phyloP scores from a whole-genome alignment of 1,140 invertebrate genomes.

The Phenacoccus solenopsis region DNA sequence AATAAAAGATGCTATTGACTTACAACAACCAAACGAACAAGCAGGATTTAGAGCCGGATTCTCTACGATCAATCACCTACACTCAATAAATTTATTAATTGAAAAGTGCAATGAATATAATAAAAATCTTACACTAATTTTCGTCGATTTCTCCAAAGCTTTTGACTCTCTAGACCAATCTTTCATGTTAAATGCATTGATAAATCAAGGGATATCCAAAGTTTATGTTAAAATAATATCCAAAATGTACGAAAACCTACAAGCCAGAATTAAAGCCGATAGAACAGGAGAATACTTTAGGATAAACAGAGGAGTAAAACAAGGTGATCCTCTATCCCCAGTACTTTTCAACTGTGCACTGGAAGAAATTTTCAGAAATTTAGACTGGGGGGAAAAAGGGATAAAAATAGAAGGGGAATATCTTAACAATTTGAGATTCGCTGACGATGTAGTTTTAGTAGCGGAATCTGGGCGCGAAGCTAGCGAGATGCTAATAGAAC shows the following conservation, averaged over 20 bases:
- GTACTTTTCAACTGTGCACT: constrained; percentile 25
- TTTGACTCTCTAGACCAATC: constrained; percentile 5
- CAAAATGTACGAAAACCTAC: constrained; percentile 6
- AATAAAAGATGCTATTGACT: constrained; percentile 27
- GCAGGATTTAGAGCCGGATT: constrained; percentile 31
- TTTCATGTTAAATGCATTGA: background rate
- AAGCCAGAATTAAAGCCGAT: constrained; percentile 8
- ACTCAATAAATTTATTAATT: constrained; percentile 18
- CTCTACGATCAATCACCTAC: constrained; percentile 21
- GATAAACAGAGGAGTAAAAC: constrained; percentile 20
- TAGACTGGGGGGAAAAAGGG: constrained; percentile 24
- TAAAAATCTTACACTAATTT: background rate
- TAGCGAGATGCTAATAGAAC: constrained; percentile 7
- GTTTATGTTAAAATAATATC: background rate
- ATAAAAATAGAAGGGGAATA: constrained; percentile 28
- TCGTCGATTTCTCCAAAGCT: constrained; percentile 20
- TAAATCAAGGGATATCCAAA: background rate
- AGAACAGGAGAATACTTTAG: background rate
- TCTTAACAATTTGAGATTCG: constrained; percentile 30
- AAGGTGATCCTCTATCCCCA: constrained; percentile 23
- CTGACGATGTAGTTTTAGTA: constrained; percentile 30
- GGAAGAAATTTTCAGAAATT: constrained; percentile 24
- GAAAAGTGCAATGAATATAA: constrained; percentile 22
- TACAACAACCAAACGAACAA: constrained; percentile 30
- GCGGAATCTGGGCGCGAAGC: constrained; percentile 16